phyloP scores from a whole-genome alignment of 2,888 invertebrate genomes.

The Archips crataeganus region DNA sequence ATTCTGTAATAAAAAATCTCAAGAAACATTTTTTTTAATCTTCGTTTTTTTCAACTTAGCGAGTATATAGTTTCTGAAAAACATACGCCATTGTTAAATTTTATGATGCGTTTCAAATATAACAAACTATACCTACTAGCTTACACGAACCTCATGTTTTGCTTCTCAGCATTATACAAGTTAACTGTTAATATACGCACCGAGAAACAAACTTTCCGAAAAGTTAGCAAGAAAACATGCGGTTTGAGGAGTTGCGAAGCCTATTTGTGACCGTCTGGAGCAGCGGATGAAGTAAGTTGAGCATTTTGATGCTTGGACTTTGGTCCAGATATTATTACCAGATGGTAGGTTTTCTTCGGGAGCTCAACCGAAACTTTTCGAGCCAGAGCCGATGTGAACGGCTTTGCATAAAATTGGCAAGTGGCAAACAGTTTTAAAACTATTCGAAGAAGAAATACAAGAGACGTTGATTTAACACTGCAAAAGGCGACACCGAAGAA shows the following conservation, averaged over 20 bases:
- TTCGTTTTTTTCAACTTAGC: not conserved
- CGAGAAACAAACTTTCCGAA: not conserved
- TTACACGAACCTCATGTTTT: slow-evolving; percentile 10
- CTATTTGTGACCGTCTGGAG: slow-evolving; percentile 17
- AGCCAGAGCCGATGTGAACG: slow-evolving; percentile 25
- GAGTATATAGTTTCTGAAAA: not conserved
- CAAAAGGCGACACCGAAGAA: slow-evolving; percentile 9
- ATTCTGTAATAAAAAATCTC: not conserved
- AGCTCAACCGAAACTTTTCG: slow-evolving; percentile 21
- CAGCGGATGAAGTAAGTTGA: slow-evolving; percentile 22
- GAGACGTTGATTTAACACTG: slow-evolving; percentile 33
- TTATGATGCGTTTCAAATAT: not conserved
- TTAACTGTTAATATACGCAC: slow-evolving; percentile 9
- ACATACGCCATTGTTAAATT: slow-evolving; percentile 3
- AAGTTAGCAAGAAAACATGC: slow-evolving; percentile 15
- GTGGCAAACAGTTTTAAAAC: slow-evolving; percentile 17
- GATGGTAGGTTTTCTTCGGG: slow-evolving; percentile 17
- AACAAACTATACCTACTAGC: not conserved
- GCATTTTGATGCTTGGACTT: not conserved
- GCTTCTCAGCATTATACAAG: not conserved
- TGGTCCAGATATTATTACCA: slow-evolving; percentile 29
- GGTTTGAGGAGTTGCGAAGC: slow-evolving; percentile 28
- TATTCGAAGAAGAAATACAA: slow-evolving; percentile 28
- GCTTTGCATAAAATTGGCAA: slow-evolving; percentile 26
- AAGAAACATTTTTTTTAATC: not conserved